Base-by-base conservation (phyloP, 2,888 invertebrate species). In the Xestia rhomboidea region DNA sequence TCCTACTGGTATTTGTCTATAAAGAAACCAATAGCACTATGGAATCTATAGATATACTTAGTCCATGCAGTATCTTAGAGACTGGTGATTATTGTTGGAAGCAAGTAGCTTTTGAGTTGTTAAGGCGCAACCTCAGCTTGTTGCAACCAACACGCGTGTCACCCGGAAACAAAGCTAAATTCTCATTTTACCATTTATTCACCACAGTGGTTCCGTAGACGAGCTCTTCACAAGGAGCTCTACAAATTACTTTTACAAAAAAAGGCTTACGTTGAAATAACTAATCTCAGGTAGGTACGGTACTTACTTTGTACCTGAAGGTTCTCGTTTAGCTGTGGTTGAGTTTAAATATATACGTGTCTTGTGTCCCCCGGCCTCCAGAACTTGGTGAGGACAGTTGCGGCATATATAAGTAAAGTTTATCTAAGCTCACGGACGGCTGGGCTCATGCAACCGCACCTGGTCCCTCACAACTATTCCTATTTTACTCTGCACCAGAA, bases 351-450 rank as follows among this genome's bases (percentile, higher is more conserved):
- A 49, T 8, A 66, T 46, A 15, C n/a, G 60, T 69, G 41, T 67
- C 54, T 67, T 34, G 57, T 69, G 51, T 73, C 60, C 54, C 27
- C 44, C n/a, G n/a, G n/a, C n/a, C n/a, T n/a, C n/a, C 30, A 11
- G 71, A 82, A 75, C 51, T 81, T 60, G n/a, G 34, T 49, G 63
- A 60, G 44, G 68, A 71, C 63, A 62, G 68, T 54, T 62, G 41
- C 54, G 64, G 62, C 68, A 73, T 76, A 71, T 63, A 70, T 54
- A 85, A 30, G 57, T 68, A 70, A 82, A 85, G 44, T 85, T 82
- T 82, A 82, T 72, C 82, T 82, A 64, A 54, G 82, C 82, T 85
- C 71, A 71, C 71, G 34, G 13, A 34, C 68, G 76, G 60, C 69
- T 63, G 54, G 73, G 70, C 68, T 57, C 60, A 30, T 62, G 71